Percentiles rank a stretch among this genome's conserved stretches.
Evolutionary conservation across 2,888 invertebrate species (phyloP).

Genomic region (Cristatella mucedo): DNA sequence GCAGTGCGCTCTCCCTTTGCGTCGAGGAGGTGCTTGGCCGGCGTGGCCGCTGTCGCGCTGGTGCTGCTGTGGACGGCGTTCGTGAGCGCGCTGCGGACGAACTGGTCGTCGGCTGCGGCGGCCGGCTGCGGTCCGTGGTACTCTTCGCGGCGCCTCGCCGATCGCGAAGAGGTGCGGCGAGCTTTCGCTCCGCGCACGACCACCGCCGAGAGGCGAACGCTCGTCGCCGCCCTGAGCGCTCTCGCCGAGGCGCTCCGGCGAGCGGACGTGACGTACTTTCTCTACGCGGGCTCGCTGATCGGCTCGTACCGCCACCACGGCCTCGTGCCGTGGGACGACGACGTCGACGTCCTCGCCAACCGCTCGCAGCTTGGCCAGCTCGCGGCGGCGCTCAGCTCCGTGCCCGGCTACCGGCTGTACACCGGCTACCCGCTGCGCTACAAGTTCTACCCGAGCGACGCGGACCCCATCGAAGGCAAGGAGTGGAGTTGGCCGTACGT

Average conservation of each 20-base stretch:
- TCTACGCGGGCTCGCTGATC: slow-evolving; percentile 18
- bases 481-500: slow-evolving; percentile 21
- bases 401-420: background rate
- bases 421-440: slow-evolving; percentile 15
- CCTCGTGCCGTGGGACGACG: slow-evolving; percentile 23
- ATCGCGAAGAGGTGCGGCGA: too few species aligned
- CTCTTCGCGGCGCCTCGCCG: too few species aligned
- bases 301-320: slow-evolving; percentile 20
- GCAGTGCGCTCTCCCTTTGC: too few species aligned
- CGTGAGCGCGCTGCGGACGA: too few species aligned
- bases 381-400: slow-evolving; percentile 8
- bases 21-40: too few species aligned
- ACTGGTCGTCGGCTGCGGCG: too few species aligned
- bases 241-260: background rate
- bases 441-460: slow-evolving; percentile 17
- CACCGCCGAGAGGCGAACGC: too few species aligned
- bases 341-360: slow-evolving; percentile 18
- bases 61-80: too few species aligned
- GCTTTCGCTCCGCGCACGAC: too few species aligned
- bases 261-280: slow-evolving; percentile 13
- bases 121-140: too few species aligned
- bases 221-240: background rate
- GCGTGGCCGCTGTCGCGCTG: too few species aligned
- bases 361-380: slow-evolving; percentile 11
- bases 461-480: slow-evolving; percentile 13